These are phyloP conservation scores for Agriopis aurantiaria DNA, from an alignment of 2,888 invertebrate species.

Conservation along the genomic window DNA sequence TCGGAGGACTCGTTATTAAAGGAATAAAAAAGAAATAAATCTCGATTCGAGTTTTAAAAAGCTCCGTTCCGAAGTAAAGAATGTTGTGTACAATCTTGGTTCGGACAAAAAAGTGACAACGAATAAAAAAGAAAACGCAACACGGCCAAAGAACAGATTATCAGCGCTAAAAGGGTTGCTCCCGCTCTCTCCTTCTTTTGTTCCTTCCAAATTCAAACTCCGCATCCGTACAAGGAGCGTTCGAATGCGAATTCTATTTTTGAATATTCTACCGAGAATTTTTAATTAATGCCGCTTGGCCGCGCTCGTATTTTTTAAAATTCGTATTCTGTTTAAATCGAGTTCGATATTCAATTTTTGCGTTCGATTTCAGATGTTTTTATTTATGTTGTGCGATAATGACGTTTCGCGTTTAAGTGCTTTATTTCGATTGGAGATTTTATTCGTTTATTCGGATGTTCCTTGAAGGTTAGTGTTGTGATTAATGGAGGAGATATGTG, in stretches of 20 bases:
- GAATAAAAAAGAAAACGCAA: slow-evolving; percentile 81
- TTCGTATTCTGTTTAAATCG: slow-evolving; percentile 85
- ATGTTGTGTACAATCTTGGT: slow-evolving; percentile 86
- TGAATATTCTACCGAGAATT: slow-evolving; percentile 87
- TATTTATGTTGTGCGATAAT: slow-evolving; percentile 86
- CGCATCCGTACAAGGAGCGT: slow-evolving; percentile 84
- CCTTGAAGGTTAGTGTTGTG: slow-evolving; percentile 78
- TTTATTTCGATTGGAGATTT: slow-evolving; percentile 86
- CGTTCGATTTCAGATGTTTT: slow-evolving; percentile 83
- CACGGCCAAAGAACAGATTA: slow-evolving; percentile 85
- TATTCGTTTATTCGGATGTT: slow-evolving; percentile 78
- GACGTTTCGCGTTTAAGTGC: slow-evolving; percentile 86
- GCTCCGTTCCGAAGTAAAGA: slow-evolving; percentile 86
- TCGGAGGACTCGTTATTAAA: slow-evolving; percentile 78
- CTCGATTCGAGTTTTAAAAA: slow-evolving; percentile 78
- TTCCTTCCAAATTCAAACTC: slow-evolving; percentile 86
- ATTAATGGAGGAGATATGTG: slow-evolving; percentile 85
- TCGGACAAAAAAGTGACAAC: slow-evolving; percentile 86
- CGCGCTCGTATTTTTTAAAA: slow-evolving; percentile 84
- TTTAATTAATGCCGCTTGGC: slow-evolving; percentile 85
- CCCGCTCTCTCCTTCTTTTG: slow-evolving; percentile 85
- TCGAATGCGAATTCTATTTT: slow-evolving; percentile 86
- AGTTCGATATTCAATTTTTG: slow-evolving; percentile 86
- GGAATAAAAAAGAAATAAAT: slow-evolving; percentile 82
- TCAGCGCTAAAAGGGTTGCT: slow-evolving; percentile 87